Evolutionary conservation across 2,113 vertebrate species (phyloP), one percentile per base, ranked within the genome.

Genomic region (Colius striatus): DNA sequence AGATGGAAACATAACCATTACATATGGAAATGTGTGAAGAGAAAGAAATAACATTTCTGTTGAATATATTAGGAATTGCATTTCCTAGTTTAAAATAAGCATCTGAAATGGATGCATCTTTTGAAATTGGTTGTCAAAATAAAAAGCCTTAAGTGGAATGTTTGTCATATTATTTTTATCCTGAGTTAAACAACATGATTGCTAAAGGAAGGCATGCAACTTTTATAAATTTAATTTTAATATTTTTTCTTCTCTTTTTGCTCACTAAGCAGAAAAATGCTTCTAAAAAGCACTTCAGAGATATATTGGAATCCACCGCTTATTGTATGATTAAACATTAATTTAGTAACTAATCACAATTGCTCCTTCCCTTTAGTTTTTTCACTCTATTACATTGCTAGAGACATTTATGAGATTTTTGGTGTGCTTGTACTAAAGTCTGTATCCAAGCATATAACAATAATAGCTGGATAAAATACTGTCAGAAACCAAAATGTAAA

Each of bases 1-100:
- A 98, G 98, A 98, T 98, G 97, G 98, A 98, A 98, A 98, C 98
- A 98, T 98, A 98, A 98, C 98, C 98, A 98, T 98, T 98, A 98
- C 98, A 98, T 98, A 98, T 98, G 98, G 98, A 98, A 98, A 98
- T 98, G 98, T 97, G 98, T 96, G 96, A 97, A 97, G 97, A 98
- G 98, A 98, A 98, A 98, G 97, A 98, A 98, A 98, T 98, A 98
- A 98, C 98, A 98, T 98, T 98, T 98, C 98, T 97, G 97, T 98
- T 97, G 98, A 98, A 98, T 98, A 98, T 98, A 98, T 98, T 98
- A 98, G 97, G 98, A 98, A 97, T 97, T 97, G 98, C 97, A 97
- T 98, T 98, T 97, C 97, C 97, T 94, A 96, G 97, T 98, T 98
- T 98, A 97, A 98, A 98, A 97, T 97, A 97, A 98, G 97, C 97